Evolutionary conservation across 2,113 vertebrate genomes (phyloP), one percentile per base, ranked within the genome.

Genomic region (Poicephalus gulielmi): DNA sequence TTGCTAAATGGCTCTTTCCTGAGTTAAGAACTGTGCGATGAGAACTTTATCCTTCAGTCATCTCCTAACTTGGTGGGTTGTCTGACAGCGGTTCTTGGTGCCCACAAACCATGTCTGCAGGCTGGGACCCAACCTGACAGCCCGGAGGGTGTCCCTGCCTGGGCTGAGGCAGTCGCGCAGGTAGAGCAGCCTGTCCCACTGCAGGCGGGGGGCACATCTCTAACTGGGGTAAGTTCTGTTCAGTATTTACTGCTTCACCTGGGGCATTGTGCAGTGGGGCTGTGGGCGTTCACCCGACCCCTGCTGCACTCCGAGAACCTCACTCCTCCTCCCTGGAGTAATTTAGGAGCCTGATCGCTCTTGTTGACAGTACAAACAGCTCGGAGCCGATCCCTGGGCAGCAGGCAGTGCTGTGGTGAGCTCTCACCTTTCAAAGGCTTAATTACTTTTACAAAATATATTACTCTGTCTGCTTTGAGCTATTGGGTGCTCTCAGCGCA

Each of bases 381-480:
- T 90, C 2, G 0, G 73, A 94, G 94, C 90, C 86, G 95, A 95
- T 94, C 96, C 88, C 88, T 92, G 44, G 0, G 86, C 92, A 94
- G 86, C 62, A 87, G 95, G 88, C 47, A 91, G 70, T 87, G 88
- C 83, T 96, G 86, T 85, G 84, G 88, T 60, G 83, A 89, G 70
- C 63, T 64, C 67, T 96, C 80, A 10, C 24, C n/a, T 96, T 96
- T 95, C 94, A 96, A 92, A 94, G 86, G 46, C 70, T 96, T 97
- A 96, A 96, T 96, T 96, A 96, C 95, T 94, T 94, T 76, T 91
- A 95, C 95, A 94, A 96, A 96, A 96, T 96, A 93, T 77, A 84
- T 92, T 77, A 62, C 90, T 84, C 67, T 87, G 41, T 62, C 80
- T 86, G 1, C 95, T 89, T 94, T 57, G 47, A 85, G 78, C 37